These are phyloP conservation scores for Drosophila oshimai DNA, from an alignment of 1,140 invertebrate genomes.

Conservation along the genomic window DNA sequence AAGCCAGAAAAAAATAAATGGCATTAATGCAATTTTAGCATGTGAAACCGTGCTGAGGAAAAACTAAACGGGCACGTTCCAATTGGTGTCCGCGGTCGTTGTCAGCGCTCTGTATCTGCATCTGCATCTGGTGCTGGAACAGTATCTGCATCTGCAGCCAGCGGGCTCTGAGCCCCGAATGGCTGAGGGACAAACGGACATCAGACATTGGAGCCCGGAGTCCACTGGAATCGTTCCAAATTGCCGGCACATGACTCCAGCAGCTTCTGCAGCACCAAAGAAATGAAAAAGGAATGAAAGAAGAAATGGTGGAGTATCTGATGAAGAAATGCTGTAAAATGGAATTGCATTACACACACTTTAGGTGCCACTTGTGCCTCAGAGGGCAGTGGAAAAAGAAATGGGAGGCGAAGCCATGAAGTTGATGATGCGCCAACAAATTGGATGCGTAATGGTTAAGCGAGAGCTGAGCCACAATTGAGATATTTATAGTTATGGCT, in stretches of 20 bases:
- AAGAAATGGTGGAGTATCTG: background rate
- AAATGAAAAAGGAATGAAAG: background rate
- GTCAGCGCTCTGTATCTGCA: conserved; percentile 5
- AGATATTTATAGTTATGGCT: conserved; percentile 39
- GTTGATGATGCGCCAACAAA: conserved; percentile 53
- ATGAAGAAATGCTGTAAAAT: conserved; percentile 60
- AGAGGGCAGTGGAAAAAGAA: background rate
- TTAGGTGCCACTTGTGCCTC: conserved; percentile 41
- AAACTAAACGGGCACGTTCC: conserved; percentile 60
- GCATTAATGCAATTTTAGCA: conserved; percentile 75
- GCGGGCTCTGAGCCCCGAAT: background rate
- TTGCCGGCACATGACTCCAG: conserved; percentile 56
- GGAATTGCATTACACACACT: conserved; percentile 66
- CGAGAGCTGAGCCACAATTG: conserved; percentile 14
- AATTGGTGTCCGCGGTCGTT: conserved; percentile 29
- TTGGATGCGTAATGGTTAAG: conserved; percentile 46
- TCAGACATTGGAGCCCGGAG: conserved; percentile 9
- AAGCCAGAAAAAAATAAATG: conserved; percentile 23
- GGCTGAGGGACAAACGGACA: background rate
- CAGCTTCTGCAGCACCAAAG: conserved; percentile 11
- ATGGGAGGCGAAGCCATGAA: conserved; percentile 12
- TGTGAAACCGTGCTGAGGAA: conserved; percentile 30
- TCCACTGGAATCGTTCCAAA: conserved; percentile 54
- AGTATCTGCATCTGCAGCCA: conserved; percentile 14
- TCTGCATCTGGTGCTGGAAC: background rate